A percentile compares a stretch with the other conserved stretches of the same genome.
Conservation (phyloP, 2,113 vertebrate species). For the Thryonomys swinderianus region DNA sequence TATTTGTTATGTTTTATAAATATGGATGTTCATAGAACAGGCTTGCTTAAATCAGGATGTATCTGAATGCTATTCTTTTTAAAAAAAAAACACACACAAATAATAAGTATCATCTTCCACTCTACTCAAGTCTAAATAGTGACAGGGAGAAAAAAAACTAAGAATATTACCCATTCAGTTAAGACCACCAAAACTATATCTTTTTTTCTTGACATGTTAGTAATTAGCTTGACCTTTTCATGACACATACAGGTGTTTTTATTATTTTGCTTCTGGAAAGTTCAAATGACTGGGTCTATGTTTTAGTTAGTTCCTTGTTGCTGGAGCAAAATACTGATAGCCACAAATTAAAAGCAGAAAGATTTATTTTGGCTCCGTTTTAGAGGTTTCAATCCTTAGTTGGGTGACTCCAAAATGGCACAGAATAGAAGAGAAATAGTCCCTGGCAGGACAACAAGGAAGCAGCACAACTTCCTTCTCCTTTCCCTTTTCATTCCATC, state of each 20-base stretch:
- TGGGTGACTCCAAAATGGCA: not conserved
- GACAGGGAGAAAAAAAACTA: not conserved
- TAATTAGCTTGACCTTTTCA: not conserved
- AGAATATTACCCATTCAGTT: not conserved
- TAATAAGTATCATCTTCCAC: not conserved
- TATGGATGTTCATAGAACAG: not conserved
- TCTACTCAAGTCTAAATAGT: not conserved
- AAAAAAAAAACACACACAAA: not conserved
- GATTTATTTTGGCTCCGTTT: not conserved
- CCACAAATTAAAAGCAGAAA: not conserved
- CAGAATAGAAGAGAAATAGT: not conserved
- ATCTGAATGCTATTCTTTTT: not conserved
- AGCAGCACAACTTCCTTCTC: not conserved
- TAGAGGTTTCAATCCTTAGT: not conserved
- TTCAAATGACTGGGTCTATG: not conserved
- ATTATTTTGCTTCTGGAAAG: not conserved
- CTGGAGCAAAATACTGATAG: not conserved
- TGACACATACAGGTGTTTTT: not conserved
- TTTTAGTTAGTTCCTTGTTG: not conserved
- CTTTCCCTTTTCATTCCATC: not conserved
- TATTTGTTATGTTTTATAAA: not conserved
- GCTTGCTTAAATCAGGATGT: not conserved
- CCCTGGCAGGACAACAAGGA: not conserved
- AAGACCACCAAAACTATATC: not conserved
- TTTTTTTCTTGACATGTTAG: not conserved